Evolutionary conservation across 2,888 invertebrate genomes (phyloP), one percentile per base, ranked within the genome.

Genomic region (Bembecia ichneumoniformis): DNA sequence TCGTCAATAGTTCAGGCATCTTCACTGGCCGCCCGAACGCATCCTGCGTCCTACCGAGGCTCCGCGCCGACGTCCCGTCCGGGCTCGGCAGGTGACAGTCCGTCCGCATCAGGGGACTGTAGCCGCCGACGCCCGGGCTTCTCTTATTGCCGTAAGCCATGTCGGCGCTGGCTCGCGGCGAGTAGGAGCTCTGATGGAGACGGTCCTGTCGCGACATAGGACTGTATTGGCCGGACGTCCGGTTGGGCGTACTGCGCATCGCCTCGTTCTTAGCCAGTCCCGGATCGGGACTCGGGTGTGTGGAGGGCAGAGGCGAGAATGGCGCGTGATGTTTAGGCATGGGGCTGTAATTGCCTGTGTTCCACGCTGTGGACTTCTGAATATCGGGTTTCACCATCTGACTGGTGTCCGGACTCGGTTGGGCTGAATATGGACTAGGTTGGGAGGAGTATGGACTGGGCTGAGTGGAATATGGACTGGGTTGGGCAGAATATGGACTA

Each of bases 401-500:
- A 57, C 86, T 86, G 44, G 87, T 87, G 57, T 87, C 86, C 15
- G 86, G 86, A 51, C 86, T 86, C 46, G 84, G 84, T 60, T 84
- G 84, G 3, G 86, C 84, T 3, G 83, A 83, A 56, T 83, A 86
- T 0, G 84, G 84, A 58, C 86, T 86, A 47, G 82, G 83, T 55
- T 84, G 84, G 3, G 83, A 80, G n/a, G 86, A 83, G 55, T 86
- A 87, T 0, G 86, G 86, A 58, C 84, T 84, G 15, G 82, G 84
- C 50, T 84, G 84, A 2, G 84, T 68, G 4, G 84, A 84, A 58
- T 86, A 86, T 0, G 84, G 81, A 55, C 84, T 84, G 20, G 83
- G 84, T 51, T 84, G 84, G 0, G 84, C 73, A 2, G 84, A 83
- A 51, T 86, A 86, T 3, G 60, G 60, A 47, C 59, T 59, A 4